Base-by-base conservation (phyloP, 2,113 vertebrate species). In the Pontoporia blainvillei region DNA sequence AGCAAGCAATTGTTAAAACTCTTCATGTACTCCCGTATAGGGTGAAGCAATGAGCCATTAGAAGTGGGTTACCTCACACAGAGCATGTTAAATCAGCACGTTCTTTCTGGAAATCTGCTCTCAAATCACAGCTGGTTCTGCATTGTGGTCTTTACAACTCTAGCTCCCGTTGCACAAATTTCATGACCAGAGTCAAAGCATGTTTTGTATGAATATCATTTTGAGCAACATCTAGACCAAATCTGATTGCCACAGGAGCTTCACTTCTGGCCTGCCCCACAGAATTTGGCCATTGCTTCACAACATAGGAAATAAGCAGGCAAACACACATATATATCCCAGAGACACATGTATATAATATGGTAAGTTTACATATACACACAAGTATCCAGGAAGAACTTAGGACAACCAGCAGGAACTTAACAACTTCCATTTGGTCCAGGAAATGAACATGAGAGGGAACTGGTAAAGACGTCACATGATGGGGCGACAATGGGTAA, bases 1-100 rank as follows among this genome's bases (percentile, higher is more conserved):
- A 98, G 98, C 98, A 98, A 98, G 98, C 98, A 98, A 97, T 98
- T 98, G 98, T 98, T 98, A 98, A 98, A 98, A 98, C 97, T 98
- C 97, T 95, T 98, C 97, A 97, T 66, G 96, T 97, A 98, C 90
- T 97, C 96, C 97, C 97, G 97, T 98, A 98, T 98, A 98, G 98
- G 97, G 98, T 98, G 98, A 99, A 98, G 98, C 98, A 98, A 97
- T 61, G 96, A 97, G 94, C 96, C 36, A 73, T 92, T 46, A 46
- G 31, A 89, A 90, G 90, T 79, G 76, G 96, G 96, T 29, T 95
- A 90, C 46, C 87, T 90, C 91, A 95, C n/a, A 86, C 0, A 86
- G 46, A 86, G 52, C 94, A 75, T 75, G 83, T 15, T 91, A 76
- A n/a, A 86, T 31, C 67, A 94, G 97, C 93, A 94, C 2, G 31